Evolutionary conservation across 2,113 vertebrate genomes (phyloP), one percentile per base, ranked within the genome.

Genomic region (Callipepla californica): DNA sequence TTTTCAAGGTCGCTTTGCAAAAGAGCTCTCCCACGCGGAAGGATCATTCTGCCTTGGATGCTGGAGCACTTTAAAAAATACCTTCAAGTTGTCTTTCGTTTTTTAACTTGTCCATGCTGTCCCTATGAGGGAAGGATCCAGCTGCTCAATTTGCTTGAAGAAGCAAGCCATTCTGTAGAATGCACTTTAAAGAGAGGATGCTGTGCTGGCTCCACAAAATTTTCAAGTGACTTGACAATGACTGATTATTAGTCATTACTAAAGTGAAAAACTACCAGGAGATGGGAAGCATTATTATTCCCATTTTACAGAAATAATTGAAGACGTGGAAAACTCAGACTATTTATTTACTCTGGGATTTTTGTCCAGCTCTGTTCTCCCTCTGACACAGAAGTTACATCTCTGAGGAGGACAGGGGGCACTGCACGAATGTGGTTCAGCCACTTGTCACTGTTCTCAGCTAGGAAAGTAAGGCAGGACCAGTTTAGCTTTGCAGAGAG

Each of bases 101-200:
- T 90, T 92, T 91, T 91, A 87, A 59, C 26, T 83, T 48, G 8
- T 15, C 48, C 74, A 14, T 58, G 13, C 48, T 80, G 15, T 85
- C 30, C 25, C 13, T 26, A 21, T 57, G 82, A 75, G 55, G 15
- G 40, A 19, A 72, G 44, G 26, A 80, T 63, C 30, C 68, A 87
- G 50, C 65, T 83, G 51, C 79, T 17, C 48, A 58, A 38, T 65
- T 51, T 83, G 44, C 57, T 80, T 2, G 0, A 89, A 85, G 28
- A 36, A 67, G 38, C 30, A 92, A 48, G 32, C 79, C 50, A 67
- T n/a, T 77, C 62, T 73, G 48, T 48, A 45, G 44, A n/a, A 62
- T 45, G 34, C 16, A 30, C 11, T 87, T 76, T 70, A 59, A 77
- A 80, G 51, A 91, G 80, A 85, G 5, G 34, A 70, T 87, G 63